Base-by-base conservation (phyloP, 1,140 invertebrate species). In the Lepidurus arcticus region DNA sequence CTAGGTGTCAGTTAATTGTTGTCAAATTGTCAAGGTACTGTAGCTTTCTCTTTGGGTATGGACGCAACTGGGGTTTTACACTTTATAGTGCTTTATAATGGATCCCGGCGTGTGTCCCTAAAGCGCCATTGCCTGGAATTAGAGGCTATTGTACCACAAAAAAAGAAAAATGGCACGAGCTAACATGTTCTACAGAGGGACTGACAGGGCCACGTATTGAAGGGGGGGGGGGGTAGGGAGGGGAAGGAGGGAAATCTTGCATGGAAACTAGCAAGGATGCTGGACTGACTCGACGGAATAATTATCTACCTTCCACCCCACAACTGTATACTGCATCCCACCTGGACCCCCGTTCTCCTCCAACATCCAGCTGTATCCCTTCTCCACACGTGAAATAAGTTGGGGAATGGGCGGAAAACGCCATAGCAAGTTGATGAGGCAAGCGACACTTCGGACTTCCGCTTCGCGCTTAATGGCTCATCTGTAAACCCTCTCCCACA, bases 371-470 rank as follows among this genome's bases (percentile, higher is more conserved):
- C 53, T 65, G 53, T 65, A 65, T 65, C 53, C 53, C 53, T 21
- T 21, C 6, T 16, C 1, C 21, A 21, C 21, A 65, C 6, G 53
- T 65, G 53, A 21, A 16, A 21, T 65, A 65, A 65, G 21, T 13
- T 21, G 16, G 53, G 21, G 34, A 65, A 65, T n/a, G 53, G 53
- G 53, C 53, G 53, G 53, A 21, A 65, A 65, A 65, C 21, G 53
- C 53, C 21, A 16, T 65, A 65, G 53, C 53, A 65, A 65, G 53
- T 65, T 65, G 53, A 65, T 65, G 53, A 65, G 53, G 53, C 53
- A 65, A 65, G 21, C 53, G 53, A 65, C 53, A 65, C 53, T 65
- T 65, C 53, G 53, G 53, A 65, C 53, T 65, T 65, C 53, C 53
- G 53, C 13, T 65, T 65, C 53, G 53, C 21, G n/a, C n/a, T 65